Evolutionary conservation across 2,888 invertebrate species (phyloP).

Genomic region (Diabrotica balteata): DNA sequence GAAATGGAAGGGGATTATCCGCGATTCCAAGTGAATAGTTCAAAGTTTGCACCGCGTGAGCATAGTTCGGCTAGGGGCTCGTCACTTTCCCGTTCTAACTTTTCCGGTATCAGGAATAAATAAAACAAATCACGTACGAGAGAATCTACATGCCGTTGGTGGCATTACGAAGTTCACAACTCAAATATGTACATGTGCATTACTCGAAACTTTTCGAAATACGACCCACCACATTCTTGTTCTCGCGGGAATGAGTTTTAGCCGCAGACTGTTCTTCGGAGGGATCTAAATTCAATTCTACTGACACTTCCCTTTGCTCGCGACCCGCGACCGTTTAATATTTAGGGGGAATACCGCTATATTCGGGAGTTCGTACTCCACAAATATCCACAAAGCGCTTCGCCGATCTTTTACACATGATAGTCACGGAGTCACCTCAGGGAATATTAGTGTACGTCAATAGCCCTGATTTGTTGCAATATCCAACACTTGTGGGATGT

Average conservation of each 20-base stretch:
- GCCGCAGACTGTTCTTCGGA: slow-evolving; percentile 4
- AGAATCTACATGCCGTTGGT: neutral
- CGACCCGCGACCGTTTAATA: slow-evolving; percentile 2
- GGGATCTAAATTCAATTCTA: slow-evolving; percentile 10
- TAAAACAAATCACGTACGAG: neutral
- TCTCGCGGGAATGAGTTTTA: slow-evolving; percentile 3
- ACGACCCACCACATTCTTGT: slow-evolving; percentile 1
- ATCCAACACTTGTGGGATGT: too few relatives aligned
- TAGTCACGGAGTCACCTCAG: too few relatives aligned
- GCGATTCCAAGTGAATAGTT: too few relatives aligned
- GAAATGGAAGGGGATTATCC: too few relatives aligned
- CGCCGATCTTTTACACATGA: too few relatives aligned
- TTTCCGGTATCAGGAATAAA: neutral
- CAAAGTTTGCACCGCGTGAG: too few relatives aligned
- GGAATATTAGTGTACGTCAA: too few relatives aligned
- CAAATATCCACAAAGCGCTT: neutral
- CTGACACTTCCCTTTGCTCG: neutral
- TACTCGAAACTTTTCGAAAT: neutral
- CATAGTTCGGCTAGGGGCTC: too few relatives aligned
- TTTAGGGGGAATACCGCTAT: neutral
- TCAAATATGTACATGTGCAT: slow-evolving; percentile 4
- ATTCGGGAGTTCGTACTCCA: neutral
- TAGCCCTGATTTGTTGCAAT: too few relatives aligned
- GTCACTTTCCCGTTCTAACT: too few relatives aligned
- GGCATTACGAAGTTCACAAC: neutral